These are phyloP conservation scores for Perccottus glenii DNA, from an alignment of 2,113 vertebrate genomes.

Conservation along the genomic window DNA sequence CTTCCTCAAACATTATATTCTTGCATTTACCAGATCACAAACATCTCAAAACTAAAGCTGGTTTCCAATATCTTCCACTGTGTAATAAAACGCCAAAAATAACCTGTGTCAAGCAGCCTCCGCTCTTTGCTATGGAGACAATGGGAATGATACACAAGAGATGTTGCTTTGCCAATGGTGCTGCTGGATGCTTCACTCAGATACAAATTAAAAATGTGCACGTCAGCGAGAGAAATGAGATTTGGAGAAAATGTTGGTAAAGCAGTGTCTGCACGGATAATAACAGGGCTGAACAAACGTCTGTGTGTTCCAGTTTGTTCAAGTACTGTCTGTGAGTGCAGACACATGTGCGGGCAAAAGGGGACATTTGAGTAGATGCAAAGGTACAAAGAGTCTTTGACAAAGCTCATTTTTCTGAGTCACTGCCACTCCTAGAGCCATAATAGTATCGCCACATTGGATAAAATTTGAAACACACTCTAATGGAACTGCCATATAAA, in stretches of 20 bases:
- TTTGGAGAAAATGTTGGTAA: slow-evolving; percentile 13
- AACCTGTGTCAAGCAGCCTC: slow-evolving; percentile 10
- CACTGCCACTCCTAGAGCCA: slow-evolving; percentile 16
- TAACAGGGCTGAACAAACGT: slow-evolving; percentile 37
- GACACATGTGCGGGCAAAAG: not conserved
- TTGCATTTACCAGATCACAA: not conserved
- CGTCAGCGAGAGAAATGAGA: slow-evolving; percentile 2
- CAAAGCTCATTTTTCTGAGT: slow-evolving; percentile 14
- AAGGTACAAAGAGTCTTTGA: slow-evolving; percentile 42
- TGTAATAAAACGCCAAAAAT: slow-evolving; percentile 17
- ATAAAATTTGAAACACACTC: slow-evolving; percentile 18
- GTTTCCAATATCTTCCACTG: not conserved
- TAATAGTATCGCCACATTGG: not conserved
- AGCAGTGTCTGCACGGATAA: slow-evolving; percentile 36
- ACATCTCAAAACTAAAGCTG: not conserved
- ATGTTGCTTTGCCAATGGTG: slow-evolving; percentile 9
- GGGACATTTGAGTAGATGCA: not conserved
- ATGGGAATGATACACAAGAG: slow-evolving; percentile 1
- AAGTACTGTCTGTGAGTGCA: not conserved
- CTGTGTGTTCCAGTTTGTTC: slow-evolving; percentile 12
- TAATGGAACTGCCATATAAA: slow-evolving; percentile 13
- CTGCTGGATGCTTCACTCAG: not conserved
- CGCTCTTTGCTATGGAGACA: slow-evolving; percentile 39
- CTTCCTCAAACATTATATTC: not conserved
- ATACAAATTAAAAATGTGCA: not conserved